Percentiles rank a stretch among this genome's conserved stretches.
These are phyloP conservation scores for Penaeus japonicus DNA, from an alignment of 1,140 invertebrate genomes.

Conservation along the genomic window DNA sequence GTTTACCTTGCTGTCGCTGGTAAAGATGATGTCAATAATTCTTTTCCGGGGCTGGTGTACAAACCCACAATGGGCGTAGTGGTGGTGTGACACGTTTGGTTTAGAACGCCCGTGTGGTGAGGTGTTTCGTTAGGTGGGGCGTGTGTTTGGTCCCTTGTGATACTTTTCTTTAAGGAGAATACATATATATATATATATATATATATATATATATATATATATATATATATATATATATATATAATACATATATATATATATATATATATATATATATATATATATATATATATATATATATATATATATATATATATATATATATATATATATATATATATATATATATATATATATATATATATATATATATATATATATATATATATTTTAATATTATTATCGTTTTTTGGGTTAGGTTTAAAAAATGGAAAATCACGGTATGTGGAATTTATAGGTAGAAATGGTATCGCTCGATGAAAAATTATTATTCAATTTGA, in stretches of 20 bases:
- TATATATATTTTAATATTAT: not conserved
- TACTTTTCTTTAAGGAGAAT: not conserved
- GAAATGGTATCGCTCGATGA: no score
- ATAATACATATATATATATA: not conserved
- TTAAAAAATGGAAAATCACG: no score
- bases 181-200: not conserved
- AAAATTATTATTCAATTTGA: not conserved
- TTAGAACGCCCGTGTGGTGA: no score
- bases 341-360: not conserved
- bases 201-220: not conserved
- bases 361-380: not conserved
- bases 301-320: conserved; percentile 6
- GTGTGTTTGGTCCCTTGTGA: no score
- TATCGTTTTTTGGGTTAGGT: no score
- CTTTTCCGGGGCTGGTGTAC: no score
- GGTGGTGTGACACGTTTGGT: no score
- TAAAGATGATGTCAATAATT: no score
- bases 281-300: not conserved
- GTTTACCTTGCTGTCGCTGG: no score
- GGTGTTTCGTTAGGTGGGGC: no score
- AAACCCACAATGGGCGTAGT: no score
- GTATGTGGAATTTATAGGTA: no score
- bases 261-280: not conserved
- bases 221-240: not conserved
- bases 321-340: not conserved